Conservation (phyloP, 1,140 invertebrate species). For the Micrasema minimum region DNA sequence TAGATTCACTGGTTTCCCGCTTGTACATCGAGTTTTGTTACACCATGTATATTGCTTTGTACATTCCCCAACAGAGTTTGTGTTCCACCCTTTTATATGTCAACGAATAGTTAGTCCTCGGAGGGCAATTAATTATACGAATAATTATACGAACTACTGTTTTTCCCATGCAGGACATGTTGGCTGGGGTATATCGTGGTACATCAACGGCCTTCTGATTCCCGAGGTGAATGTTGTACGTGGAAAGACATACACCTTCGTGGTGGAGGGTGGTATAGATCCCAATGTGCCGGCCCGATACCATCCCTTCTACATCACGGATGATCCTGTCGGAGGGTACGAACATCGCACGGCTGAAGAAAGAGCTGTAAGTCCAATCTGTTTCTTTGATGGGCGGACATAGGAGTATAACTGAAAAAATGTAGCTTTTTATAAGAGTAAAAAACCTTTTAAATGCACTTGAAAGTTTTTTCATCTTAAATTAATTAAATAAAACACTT, state of each 20-base stretch:
- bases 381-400: not conserved
- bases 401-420: not conserved
- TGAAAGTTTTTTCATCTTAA: too few species aligned
- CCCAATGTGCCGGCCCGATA: slow-evolving; percentile 82
- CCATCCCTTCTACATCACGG: slow-evolving; percentile 96
- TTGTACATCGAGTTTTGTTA: too few species aligned
- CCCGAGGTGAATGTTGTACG: slow-evolving; percentile 93
- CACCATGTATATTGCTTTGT: too few species aligned
- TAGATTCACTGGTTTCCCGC: too few species aligned
- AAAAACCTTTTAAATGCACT: too few species aligned
- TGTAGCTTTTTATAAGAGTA: too few species aligned
- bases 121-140: too few species aligned
- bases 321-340: slow-evolving; percentile 91
- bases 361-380: slow-evolving; percentile 75
- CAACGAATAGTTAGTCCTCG: too few species aligned
- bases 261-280: slow-evolving; percentile 88
- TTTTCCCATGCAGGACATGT: slow-evolving; percentile 92
- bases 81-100: too few species aligned
- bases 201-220: slow-evolving; percentile 93
- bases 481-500: too few species aligned
- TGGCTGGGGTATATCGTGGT: slow-evolving; percentile 95
- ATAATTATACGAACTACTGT: too few species aligned
- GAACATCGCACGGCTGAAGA: slow-evolving; percentile 86
- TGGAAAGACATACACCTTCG: slow-evolving; percentile 90
- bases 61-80: too few species aligned